Evolutionary conservation across 2,797 vertebrate genomes (phyloP).

Genomic region (Steatocranus sp.): DNA sequence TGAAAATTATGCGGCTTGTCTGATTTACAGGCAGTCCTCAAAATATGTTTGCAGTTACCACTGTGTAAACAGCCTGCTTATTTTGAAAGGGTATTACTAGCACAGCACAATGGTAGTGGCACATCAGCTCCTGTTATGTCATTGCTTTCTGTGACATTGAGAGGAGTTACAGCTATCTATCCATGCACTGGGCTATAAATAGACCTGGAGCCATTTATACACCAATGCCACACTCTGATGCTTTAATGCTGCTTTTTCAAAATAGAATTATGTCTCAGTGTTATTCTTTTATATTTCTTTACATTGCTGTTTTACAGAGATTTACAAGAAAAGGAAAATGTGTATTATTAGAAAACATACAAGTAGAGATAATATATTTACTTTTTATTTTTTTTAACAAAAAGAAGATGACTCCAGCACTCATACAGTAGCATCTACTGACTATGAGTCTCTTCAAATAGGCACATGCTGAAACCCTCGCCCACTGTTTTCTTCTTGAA

Average conservation of each 20-base stretch:
- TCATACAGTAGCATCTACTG: not conserved
- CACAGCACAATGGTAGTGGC: not conserved
- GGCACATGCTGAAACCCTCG: not conserved
- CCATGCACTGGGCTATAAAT: slow-evolving; percentile 59
- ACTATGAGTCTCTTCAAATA: not conserved
- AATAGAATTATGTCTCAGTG: not conserved
- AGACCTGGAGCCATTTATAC: slow-evolving; percentile 59
- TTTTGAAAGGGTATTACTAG: not conserved
- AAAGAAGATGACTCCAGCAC: not conserved
- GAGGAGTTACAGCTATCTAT: slow-evolving; percentile 13
- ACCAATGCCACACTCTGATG: slow-evolving; percentile 30
- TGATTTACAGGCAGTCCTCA: not conserved
- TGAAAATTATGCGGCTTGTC: not conserved
- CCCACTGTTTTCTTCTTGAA: not conserved
- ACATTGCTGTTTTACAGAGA: not conserved
- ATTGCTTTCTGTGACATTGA: slow-evolving; percentile 46
- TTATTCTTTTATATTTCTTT: not conserved
- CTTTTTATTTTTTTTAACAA: not conserved
- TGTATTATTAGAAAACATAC: not conserved
- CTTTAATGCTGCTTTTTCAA: not conserved
- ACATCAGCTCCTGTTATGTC: slow-evolving; percentile 33
- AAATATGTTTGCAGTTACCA: not conserved
- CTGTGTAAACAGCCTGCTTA: not conserved
- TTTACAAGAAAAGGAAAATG: not conserved
- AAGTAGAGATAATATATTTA: not conserved